Evolutionary conservation across 2,797 vertebrate species (phyloP).

Genomic region (Ciconia nigra): DNA sequence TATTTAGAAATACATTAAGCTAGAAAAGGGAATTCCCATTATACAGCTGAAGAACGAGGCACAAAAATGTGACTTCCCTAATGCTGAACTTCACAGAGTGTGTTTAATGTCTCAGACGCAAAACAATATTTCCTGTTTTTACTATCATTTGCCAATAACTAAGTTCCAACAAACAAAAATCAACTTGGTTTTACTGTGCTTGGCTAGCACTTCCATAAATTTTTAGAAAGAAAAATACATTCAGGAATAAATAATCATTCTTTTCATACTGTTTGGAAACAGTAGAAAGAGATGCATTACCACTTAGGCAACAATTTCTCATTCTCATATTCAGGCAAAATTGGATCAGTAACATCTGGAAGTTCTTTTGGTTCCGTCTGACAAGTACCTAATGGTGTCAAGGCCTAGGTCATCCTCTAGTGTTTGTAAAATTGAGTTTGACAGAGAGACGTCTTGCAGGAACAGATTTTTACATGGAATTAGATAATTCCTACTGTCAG

Average conservation of each 20-base stretch:
- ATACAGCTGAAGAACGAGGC: not conserved
- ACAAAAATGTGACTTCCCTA: not conserved
- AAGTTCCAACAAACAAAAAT: not conserved
- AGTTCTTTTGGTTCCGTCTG: not conserved
- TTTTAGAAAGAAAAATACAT: not conserved
- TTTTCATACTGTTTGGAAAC: not conserved
- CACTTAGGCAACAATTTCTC: not conserved
- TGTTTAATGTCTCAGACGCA: not conserved
- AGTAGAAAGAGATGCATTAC: not conserved
- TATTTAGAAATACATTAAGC: not conserved
- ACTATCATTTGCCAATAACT: not conserved
- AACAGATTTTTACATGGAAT: slow-evolving; percentile 15
- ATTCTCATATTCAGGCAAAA: not conserved
- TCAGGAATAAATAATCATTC: not conserved
- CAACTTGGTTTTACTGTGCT: not conserved
- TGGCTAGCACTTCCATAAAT: not conserved
- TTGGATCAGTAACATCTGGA: not conserved
- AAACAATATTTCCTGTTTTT: not conserved
- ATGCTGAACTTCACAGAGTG: not conserved
- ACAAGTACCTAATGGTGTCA: not conserved
- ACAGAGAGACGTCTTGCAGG: not conserved
- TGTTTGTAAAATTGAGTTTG: slow-evolving; percentile 7
- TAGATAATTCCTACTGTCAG: not conserved
- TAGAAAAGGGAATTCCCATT: not conserved
- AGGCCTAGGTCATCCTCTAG: not conserved